These are phyloP conservation scores for Paradisaea rubra DNA, from an alignment of 2,113 vertebrate genomes.

Conservation along the genomic window DNA sequence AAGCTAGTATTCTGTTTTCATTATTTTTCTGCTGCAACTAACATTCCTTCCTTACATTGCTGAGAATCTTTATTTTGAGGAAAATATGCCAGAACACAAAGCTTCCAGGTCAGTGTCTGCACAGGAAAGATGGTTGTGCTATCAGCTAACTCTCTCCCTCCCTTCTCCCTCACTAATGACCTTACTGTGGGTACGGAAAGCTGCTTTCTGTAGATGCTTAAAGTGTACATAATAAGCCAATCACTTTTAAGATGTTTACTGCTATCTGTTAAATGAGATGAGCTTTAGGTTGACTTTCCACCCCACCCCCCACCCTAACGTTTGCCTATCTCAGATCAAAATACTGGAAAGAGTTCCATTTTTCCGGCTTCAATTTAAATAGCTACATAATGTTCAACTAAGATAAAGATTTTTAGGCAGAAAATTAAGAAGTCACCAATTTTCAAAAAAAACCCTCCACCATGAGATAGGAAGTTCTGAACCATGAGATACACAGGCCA, in stretches of 20 bases:
- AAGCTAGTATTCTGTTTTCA: neutral
- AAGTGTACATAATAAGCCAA: conserved; percentile 7
- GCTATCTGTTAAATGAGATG: conserved; percentile 32
- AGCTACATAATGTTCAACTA: neutral
- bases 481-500: neutral
- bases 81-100: neutral
- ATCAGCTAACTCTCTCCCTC: neutral
- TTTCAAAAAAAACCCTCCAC: neutral
- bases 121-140: neutral
- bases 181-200: neutral
- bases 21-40: neutral
- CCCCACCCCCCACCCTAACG: accelerated
- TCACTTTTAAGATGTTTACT: neutral
- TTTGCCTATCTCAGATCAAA: neutral
- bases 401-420: neutral
- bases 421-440: neutral
- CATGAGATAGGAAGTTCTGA: neutral
- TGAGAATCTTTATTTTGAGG: neutral
- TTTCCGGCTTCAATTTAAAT: neutral
- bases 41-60: neutral
- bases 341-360: neutral
- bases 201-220: neutral
- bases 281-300: neutral
- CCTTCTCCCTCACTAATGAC: neutral
- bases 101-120: neutral